A percentile compares a stretch with the other conserved stretches of the same genome.
phyloP scores from a whole-genome alignment of 2,797 vertebrate genomes.

The Lindbergichthys nudifrons region DNA sequence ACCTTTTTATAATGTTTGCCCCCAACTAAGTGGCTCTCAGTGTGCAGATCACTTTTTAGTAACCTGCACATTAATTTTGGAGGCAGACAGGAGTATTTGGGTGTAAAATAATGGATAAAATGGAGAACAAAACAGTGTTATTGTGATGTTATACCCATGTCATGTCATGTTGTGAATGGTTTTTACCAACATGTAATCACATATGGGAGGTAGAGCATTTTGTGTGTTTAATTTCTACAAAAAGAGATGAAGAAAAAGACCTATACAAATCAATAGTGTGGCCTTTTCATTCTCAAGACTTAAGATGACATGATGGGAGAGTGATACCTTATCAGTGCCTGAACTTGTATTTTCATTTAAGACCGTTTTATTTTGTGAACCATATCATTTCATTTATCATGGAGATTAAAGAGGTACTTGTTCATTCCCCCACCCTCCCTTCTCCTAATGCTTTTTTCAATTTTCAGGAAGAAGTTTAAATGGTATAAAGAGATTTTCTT shows the following conservation, averaged over 20 bases:
- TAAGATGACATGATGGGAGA: slow-evolving; percentile 87
- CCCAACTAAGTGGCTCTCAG: slow-evolving; percentile 68
- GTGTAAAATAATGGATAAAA: slow-evolving; percentile 76
- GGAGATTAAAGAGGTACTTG: slow-evolving; percentile 84
- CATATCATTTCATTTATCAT: slow-evolving; percentile 85
- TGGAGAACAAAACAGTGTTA: slow-evolving; percentile 86
- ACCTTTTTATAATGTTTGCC: slow-evolving; percentile 68
- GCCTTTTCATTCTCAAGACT: slow-evolving; percentile 91
- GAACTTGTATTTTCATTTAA: slow-evolving; percentile 88
- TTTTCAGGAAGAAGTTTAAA: slow-evolving; percentile 86
- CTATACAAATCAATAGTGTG: slow-evolving; percentile 89
- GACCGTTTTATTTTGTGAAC: slow-evolving; percentile 85
- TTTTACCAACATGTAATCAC: slow-evolving; percentile 81
- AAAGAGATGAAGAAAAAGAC: slow-evolving; percentile 81
- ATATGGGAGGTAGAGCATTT: slow-evolving; percentile 77
- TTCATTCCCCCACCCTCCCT: slow-evolving; percentile 80
- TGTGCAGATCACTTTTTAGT: slow-evolving; percentile 65
- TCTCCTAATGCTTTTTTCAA: slow-evolving; percentile 81
- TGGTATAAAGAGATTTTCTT: slow-evolving; percentile 83
- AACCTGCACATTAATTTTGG: slow-evolving; percentile 64
- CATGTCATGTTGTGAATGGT: slow-evolving; percentile 78
- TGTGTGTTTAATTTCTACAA: slow-evolving; percentile 82
- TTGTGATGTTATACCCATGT: slow-evolving; percentile 82
- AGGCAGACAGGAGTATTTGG: slow-evolving; percentile 71
- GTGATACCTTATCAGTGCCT: slow-evolving; percentile 92